These are phyloP conservation scores for Maniola jurtina DNA, from an alignment of 1,140 invertebrate species.

Conservation along the genomic window DNA sequence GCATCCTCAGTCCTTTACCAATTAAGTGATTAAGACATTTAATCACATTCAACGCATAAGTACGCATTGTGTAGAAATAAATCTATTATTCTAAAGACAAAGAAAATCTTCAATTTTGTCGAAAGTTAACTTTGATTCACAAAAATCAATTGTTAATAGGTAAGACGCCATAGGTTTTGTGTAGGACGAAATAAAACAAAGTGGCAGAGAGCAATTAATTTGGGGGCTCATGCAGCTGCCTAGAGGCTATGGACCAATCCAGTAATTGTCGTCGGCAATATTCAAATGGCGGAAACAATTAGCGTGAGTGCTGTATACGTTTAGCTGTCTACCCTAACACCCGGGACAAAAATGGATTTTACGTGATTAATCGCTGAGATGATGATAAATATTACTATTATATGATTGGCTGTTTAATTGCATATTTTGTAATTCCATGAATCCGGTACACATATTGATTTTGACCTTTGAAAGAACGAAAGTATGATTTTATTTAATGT, in stretches of 20 bases:
- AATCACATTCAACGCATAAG: not conserved
- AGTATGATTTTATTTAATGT: too few relatives aligned
- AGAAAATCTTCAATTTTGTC: too few relatives aligned
- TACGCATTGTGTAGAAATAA: too few relatives aligned
- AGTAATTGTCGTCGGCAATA: slow-evolving; percentile 76
- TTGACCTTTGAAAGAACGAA: too few relatives aligned
- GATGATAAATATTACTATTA: slow-evolving; percentile 3
- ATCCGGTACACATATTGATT: too few relatives aligned
- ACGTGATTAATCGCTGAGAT: slow-evolving; percentile 19
- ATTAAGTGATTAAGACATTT: too few relatives aligned
- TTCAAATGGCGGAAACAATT: slow-evolving; percentile 80
- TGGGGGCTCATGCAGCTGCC: slow-evolving; percentile 52
- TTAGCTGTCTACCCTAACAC: slow-evolving; percentile 53
- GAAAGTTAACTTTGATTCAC: not conserved
- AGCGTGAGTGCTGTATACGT: slow-evolving; percentile 72
- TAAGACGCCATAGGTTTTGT: slow-evolving; percentile 36
- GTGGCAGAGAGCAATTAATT: slow-evolving; percentile 72
- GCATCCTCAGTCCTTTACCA: too few relatives aligned
- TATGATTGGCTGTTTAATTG: not conserved
- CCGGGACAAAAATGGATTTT: slow-evolving; percentile 29
- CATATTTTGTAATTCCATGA: too few relatives aligned
- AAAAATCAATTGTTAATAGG: slow-evolving; percentile 25
- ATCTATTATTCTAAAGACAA: too few relatives aligned
- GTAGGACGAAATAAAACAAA: slow-evolving; percentile 61
- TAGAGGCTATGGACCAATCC: slow-evolving; percentile 65